Evolutionary conservation across 2,113 vertebrate species (phyloP), one percentile per base, ranked within the genome.

Genomic region (Dermatemys mawii): DNA sequence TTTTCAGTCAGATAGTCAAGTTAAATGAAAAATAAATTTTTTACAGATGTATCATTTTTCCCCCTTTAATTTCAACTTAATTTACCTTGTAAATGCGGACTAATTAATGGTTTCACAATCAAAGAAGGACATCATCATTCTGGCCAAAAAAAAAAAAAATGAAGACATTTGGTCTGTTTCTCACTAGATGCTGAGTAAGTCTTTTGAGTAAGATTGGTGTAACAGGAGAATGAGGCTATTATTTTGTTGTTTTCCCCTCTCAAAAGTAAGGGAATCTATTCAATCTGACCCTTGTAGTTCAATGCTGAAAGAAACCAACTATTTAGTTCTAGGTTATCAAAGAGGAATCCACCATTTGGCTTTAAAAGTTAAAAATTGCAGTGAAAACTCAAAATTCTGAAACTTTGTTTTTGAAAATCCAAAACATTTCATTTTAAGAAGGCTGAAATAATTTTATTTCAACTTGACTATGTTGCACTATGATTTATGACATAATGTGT

Each of bases 81-180:
- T 73, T 95, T 94, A 78, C 90, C 1, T 67, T 35, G 4, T 6
- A 7, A 91, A 48, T 94, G 78, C 70, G 88, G 83, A 81, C 75
- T 91, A 87, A 93, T 93, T 94, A 92, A 89, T 92, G 55, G 44
- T 79, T 84, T 92, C 54, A 53, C 92, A 94, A 96, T 90, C 79
- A 90, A 91, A 46, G 24, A 84, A 91, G 78, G 46, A 67, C n/a
- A 27, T 91, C 90, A 97, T 93, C 92, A 90, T 11, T 86, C 75
- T 83, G 63, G 88, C 53, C 93, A 95, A 81, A 90, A 60, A 10
- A 10, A 4, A 5, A 27, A 11, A 19, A n/a, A n/a, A n/a, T n/a
- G n/a, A 67, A 67, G 75, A 75, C 93, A 92, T 91, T 96, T 53
- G 46, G 22, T 84, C 90, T 54, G 89, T 78, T 88, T 95, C 13